Conservation (phyloP, 2,797 vertebrate species). For the Ptychobarbus kaznakovi region DNA sequence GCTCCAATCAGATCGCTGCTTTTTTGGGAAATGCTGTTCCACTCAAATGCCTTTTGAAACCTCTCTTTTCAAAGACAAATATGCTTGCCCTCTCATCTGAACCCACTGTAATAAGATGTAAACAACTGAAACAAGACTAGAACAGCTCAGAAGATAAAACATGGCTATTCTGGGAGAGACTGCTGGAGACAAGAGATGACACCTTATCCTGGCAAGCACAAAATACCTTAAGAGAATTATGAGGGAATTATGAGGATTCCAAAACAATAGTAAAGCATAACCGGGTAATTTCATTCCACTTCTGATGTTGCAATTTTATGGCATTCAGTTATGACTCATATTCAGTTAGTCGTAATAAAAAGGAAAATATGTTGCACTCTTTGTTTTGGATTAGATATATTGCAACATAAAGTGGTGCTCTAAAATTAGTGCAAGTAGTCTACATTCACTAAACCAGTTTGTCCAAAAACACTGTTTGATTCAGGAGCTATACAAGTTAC, state of each 20-base stretch:
- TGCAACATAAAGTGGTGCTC: neutral
- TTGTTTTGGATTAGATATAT: neutral
- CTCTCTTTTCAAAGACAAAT: constrained; percentile 60
- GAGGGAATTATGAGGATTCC: neutral
- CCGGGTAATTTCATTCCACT: neutral
- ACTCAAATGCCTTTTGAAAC: constrained; percentile 52
- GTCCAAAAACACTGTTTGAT: neutral
- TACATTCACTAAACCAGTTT: neutral
- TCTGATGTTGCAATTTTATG: constrained; percentile 4
- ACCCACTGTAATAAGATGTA: constrained; percentile 50
- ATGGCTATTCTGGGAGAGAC: constrained; percentile 27
- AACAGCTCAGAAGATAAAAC: constrained; percentile 38
- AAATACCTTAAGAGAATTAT: neutral
- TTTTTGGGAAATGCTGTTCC: constrained; percentile 48
- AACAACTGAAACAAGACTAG: constrained; percentile 41
- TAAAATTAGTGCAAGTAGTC: neutral
- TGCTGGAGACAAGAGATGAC: neutral
- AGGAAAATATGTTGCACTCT: neutral
- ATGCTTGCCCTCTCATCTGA: constrained; percentile 56
- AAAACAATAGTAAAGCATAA: constrained; percentile 4
- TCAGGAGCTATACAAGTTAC: neutral
- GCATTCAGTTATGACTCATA: neutral
- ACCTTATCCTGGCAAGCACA: neutral
- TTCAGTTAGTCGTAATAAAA: neutral
- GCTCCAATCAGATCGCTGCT: constrained; percentile 25